Base-by-base conservation (phyloP, 2,888 invertebrate species). In the Nebria salina region DNA sequence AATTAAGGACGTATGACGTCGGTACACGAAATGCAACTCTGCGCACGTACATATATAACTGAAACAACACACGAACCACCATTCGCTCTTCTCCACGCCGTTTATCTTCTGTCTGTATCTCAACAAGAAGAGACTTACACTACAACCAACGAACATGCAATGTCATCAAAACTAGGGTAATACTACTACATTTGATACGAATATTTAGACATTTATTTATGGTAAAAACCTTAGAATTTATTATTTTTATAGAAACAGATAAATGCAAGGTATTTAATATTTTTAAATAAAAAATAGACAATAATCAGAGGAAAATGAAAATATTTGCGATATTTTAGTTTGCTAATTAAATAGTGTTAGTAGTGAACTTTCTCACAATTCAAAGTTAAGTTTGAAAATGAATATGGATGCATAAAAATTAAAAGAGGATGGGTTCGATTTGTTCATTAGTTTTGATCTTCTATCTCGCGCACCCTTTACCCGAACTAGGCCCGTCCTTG, bases 351-450 rank as follows among this genome's bases (percentile, higher is more conserved):
- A 72, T 72, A 72, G 15, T 73, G 1, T 73, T 41, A 3, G 8
- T n/a, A 8, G 13, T 73, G 9, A 13, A 41, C 25, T 34, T 20
- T 43, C 13, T 5, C 73, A 34, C 73, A n/a, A 20, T 73, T 73
- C 65, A 85, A 86, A 86, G 5, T 86, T 86, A 85, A 86, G 85
- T 86, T 86, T 86, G 86, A 87, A 86, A 86, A 86, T 86, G 86
- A 86, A 86, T 86, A 86, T 86, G 85, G 83, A 84, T 84, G 84
- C 85, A 85, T 84, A 85, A 86, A 86, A 86, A 85, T 84, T 84
- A 85, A 86, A 86, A 86, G 84, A 84, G 85, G 84, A 85, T 85
- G 84, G 85, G 84, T 84, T 85, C 86, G 86, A 87, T 86, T 85
- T 85, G 86, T 86, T 86, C 86, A 86, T 81, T 81, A 81, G 81